Base-by-base conservation (phyloP, 2,888 invertebrate genomes). In the Trichopria drosophilae region DNA sequence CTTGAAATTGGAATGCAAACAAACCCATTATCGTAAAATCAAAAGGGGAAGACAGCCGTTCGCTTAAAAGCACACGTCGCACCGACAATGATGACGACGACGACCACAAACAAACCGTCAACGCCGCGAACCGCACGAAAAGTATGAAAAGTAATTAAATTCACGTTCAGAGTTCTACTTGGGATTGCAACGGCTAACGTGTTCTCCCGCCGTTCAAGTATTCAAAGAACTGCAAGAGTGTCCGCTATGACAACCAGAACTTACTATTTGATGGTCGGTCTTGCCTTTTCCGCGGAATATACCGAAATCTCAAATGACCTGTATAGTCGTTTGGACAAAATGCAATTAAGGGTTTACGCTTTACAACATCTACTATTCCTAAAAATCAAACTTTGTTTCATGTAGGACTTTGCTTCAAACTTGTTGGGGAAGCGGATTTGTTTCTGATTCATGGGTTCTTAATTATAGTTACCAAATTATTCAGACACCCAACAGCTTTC, bases 81-180 rank as follows among this genome's bases (percentile, higher is more conserved):
- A 34, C 40, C 9, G 48, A 48, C 34, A 39, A 48, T 45, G 48
- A 50, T 40, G 53, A 48, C 49, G 49, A 59, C 44, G 49, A 56
- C 57, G 54, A 56, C 64, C 57, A 61, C 62, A 62, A 66, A 64
- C 61, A 59, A 55, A 61, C 59, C 63, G 65, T 66, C 68, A 63
- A 63, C 67, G 64, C 63, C 63, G 59, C 46, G 58, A 52, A 56
- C 60, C 58, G 53, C 64, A 66, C 66, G 66, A 63, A 67, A 69
- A 69, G 62, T 71, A 69, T 65, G 67, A 66, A 70, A 71, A 69
- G 69, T 69, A 72, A 72, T 72, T 72, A 72, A 67, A 69, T 66
- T 46, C 61, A 53, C 60, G 65, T 66, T 55, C 49, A 51, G 49
- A 55, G 57, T 51, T 54, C 39, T 56, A 45, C 44, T 34, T 39